Evolutionary conservation across 2,888 invertebrate species (phyloP).

Genomic region (Stomorhina lunata): DNA sequence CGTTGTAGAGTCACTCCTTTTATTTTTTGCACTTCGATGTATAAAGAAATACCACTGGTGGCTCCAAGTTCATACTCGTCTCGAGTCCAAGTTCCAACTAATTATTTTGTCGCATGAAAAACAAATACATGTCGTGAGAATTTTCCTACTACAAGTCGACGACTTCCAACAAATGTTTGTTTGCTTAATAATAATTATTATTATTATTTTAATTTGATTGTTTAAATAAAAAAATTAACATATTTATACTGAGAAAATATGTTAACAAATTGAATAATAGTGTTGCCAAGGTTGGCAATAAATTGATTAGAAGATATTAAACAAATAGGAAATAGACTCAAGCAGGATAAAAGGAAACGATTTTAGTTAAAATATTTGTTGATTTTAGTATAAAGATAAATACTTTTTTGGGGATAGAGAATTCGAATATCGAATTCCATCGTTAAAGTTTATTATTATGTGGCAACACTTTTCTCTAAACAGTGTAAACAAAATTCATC

Average conservation of each 20-base stretch:
- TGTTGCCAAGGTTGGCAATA: neutral
- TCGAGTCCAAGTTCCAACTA: slow-evolving; percentile 1
- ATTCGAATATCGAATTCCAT: no score
- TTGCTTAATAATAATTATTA: neutral
- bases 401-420: no score
- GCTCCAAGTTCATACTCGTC: neutral
- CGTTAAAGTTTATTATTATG: neutral
- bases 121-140: slow-evolving; percentile 29
- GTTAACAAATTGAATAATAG: neutral
- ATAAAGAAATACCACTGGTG: no score
- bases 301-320: neutral
- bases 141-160: neutral
- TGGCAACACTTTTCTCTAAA: neutral
- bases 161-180: no score
- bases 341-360: no score
- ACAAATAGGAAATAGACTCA: no score
- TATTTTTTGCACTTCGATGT: no score
- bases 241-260: neutral
- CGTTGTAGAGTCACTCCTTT: no score
- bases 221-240: neutral
- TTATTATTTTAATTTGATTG: neutral
- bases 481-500: neutral
- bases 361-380: no score
- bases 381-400: no score
- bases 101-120: slow-evolving; percentile 22